Evolutionary conservation across 2,113 vertebrate genomes (phyloP).

Genomic region (Erinaceus europaeus): DNA sequence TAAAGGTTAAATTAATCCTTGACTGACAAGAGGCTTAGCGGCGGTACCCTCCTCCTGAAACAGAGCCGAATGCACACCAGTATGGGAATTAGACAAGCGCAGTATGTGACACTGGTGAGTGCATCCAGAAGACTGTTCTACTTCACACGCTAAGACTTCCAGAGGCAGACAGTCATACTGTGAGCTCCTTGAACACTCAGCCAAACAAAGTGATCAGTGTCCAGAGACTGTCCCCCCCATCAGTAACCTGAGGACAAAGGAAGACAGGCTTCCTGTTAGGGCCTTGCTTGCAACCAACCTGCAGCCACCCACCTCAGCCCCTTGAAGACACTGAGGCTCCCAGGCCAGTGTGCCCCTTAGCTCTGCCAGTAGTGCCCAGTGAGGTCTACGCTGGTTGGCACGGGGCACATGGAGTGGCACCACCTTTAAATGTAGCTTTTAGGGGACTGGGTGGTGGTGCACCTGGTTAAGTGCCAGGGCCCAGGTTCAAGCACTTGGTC

Average conservation of each 20-base stretch:
- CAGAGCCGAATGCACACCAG: conserved; percentile 73
- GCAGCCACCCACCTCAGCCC: background rate
- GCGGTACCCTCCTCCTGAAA: conserved; percentile 77
- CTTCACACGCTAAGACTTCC: conserved; percentile 41
- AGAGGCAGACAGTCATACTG: conserved; percentile 54
- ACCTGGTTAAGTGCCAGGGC: too few relatives aligned
- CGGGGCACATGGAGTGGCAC: too few relatives aligned
- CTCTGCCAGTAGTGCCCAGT: background rate
- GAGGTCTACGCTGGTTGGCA: background rate
- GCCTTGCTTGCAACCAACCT: background rate
- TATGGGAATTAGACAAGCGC: conserved; percentile 76
- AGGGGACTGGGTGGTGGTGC: too few relatives aligned
- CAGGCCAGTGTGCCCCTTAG: background rate
- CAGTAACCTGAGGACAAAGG: background rate
- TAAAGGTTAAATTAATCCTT: conserved; percentile 87
- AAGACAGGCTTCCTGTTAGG: conserved; percentile 28
- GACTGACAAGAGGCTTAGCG: conserved; percentile 82
- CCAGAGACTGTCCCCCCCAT: background rate
- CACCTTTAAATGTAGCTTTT: too few relatives aligned
- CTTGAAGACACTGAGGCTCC: background rate
- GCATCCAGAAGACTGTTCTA: conserved; percentile 57
- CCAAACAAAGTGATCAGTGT: conserved; percentile 34
- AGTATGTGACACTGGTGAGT: conserved; percentile 67
- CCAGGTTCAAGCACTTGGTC: too few relatives aligned
- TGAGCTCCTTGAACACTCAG: conserved; percentile 57